Evolutionary conservation across 2,113 vertebrate species (phyloP).

Genomic region (Tachysurus fulvidraco): DNA sequence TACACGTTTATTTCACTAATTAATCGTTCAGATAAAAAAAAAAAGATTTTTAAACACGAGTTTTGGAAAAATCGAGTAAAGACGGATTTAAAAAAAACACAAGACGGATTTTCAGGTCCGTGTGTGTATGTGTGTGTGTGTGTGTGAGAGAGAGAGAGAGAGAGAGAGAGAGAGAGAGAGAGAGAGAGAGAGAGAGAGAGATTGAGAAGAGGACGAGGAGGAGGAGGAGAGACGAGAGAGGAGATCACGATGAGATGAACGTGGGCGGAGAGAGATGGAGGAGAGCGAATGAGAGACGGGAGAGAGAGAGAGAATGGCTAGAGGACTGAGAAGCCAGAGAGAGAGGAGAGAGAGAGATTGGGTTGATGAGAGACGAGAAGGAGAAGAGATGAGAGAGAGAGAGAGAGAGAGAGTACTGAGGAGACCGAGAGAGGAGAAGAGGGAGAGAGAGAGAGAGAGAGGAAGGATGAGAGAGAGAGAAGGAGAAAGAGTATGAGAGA

Average conservation of each 20-base stretch:
- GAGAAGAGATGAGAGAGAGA: no score
- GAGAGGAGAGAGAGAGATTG: not conserved
- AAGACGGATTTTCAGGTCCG: not conserved
- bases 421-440: slow-evolving; percentile 22
- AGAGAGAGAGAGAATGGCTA: not conserved
- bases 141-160: not conserved
- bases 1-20: not conserved
- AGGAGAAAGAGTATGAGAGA: no score
- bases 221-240: no score
- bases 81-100: not conserved
- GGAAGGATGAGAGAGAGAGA: no score
- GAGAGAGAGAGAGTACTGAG: slow-evolving; percentile 32
- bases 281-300: no score
- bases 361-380: no score
- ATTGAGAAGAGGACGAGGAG: no score
- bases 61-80: not conserved
- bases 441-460: not conserved
- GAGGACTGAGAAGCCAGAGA: no score
- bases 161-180: no score
- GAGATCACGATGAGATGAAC: no score
- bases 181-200: not conserved
- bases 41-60: not conserved
- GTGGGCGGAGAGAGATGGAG: not conserved
- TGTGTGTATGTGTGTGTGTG: not conserved
- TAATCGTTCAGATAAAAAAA: not conserved